Evolutionary conservation across 2,888 invertebrate species (phyloP).

Genomic region (Mythimna lalbum): DNA sequence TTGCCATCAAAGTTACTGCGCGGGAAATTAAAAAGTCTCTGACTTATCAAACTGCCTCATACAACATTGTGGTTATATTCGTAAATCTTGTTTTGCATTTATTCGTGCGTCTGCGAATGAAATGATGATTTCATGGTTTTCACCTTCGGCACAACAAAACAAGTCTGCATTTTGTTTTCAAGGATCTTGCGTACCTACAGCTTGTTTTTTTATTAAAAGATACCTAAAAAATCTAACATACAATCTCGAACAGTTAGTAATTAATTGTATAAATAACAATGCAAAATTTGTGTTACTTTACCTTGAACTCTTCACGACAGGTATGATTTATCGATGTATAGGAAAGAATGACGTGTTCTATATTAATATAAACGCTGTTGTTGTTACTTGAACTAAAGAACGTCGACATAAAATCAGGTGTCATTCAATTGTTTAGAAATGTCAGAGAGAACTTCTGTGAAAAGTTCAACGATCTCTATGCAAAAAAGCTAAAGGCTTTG

Average conservation of each 20-base stretch:
- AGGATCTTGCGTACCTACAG: neutral
- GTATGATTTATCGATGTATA: slow-evolving; percentile 33
- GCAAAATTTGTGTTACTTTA: slow-evolving; percentile 19
- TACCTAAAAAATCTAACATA: neutral
- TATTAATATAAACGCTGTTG: slow-evolving; percentile 23
- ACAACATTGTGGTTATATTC: slow-evolving; percentile 3
- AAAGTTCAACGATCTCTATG: slow-evolving; percentile 31
- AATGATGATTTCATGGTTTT: slow-evolving; percentile 32
- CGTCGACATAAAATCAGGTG: slow-evolving; percentile 23
- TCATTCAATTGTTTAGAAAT: slow-evolving; percentile 60
- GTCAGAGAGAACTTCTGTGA: slow-evolving; percentile 22
- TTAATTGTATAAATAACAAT: slow-evolving; percentile 23
- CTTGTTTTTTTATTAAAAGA: neutral
- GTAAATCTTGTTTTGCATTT: slow-evolving; percentile 9
- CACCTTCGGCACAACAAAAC: slow-evolving; percentile 12
- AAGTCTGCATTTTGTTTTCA: slow-evolving; percentile 4
- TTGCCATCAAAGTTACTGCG: too few species aligned
- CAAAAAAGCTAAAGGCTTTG: slow-evolving; percentile 16
- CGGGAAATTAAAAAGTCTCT: too few species aligned
- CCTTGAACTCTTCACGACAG: slow-evolving; percentile 56
- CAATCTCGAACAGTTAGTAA: slow-evolving; percentile 18
- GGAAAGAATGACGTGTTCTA: slow-evolving; percentile 35
- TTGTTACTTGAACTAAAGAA: slow-evolving; percentile 19
- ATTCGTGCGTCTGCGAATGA: slow-evolving; percentile 11
- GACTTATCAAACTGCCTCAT: neutral